Evolutionary conservation across 2,888 invertebrate species (phyloP), one percentile per base, ranked within the genome.

Genomic region (Pristionchus exspectatus): DNA sequence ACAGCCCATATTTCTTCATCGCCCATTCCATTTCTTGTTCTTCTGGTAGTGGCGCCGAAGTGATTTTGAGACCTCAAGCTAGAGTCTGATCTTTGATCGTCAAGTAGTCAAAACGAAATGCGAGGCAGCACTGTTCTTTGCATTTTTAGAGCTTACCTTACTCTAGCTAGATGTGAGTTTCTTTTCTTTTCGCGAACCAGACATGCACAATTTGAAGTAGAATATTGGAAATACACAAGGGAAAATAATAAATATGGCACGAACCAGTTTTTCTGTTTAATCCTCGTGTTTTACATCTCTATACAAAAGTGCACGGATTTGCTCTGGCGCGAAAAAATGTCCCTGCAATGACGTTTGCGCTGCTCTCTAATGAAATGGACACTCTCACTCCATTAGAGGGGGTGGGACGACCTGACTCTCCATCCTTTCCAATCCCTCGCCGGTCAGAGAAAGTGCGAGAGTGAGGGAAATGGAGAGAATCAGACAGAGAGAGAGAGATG

Each of bases 331-430:
- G 66, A 66, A 66, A 66, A 66, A 66, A n/a, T 21, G n/a, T 5
- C 56, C 16, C 5, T 38, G 38, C 38, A 38, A 56, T 66, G 66
- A 66, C 66, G n/a, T 66, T 27, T 66, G 24, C 63, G n/a, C n/a
- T 63, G 63, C 33, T 72, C 72, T 14, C 77, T 77, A 77, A 77
- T 77, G 77, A 77, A 77, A 77, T 77, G 44, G 24, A 77, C 44
- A 77, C 77, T 77, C 77, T 44, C 44, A 77, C 77, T 77, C 77
- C 33, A 77, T 77, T 77, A 77, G 33, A 33, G 77, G 44, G 84
- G 56, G 56, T 18, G 24, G 72, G 33, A 14, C 3, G 72, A n/a
- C 56, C 56, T 50, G 44, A 10, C 44, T 50, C 44, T 50, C 5
- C 4, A 50, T 50, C 10, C 12, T 7, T 0, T 10, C 9, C 9